Percentiles rank a stretch among this genome's conserved stretches.
Conservation (phyloP, 1,140 invertebrate species). For the Araneus ventricosus region DNA sequence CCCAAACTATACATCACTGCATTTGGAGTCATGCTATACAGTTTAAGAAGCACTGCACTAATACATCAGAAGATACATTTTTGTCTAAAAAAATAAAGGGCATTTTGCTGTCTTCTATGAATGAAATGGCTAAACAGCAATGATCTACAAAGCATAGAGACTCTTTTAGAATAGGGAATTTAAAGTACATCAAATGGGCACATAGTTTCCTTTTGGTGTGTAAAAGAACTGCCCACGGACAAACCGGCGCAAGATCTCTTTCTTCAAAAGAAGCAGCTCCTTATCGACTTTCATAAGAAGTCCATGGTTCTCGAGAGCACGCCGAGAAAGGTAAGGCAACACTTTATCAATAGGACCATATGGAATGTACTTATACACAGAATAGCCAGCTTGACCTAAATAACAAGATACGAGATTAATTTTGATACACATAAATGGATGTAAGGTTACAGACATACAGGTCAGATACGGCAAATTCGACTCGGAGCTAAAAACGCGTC, state of each 20-base stretch:
- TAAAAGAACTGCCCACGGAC: conserved; percentile 89
- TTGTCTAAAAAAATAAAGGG: no score
- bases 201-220: conserved; percentile 86
- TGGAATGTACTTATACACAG: conserved; percentile 98
- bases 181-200: conserved; percentile 62
- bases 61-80: no score
- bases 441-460: no score
- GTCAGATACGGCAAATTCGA: no score
- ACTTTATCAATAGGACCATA: conserved; percentile 97
- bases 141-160: neutral
- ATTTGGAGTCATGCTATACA: no score
- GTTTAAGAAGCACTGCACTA: no score
- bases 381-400: conserved; percentile 97
- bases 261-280: conserved; percentile 88
- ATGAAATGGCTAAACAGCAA: neutral
- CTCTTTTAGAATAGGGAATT: neutral
- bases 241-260: conserved; percentile 88
- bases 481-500: no score
- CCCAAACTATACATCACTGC: no score
- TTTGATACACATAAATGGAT: no score
- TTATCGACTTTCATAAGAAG: conserved; percentile 93
- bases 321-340: conserved; percentile 95
- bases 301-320: conserved; percentile 96
- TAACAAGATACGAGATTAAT: neutral
- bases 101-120: neutral